Percentiles rank a stretch among this genome's conserved stretches.
Evolutionary conservation across 2,888 invertebrate genomes (phyloP).

Genomic region (Liodrosophila aerea): DNA sequence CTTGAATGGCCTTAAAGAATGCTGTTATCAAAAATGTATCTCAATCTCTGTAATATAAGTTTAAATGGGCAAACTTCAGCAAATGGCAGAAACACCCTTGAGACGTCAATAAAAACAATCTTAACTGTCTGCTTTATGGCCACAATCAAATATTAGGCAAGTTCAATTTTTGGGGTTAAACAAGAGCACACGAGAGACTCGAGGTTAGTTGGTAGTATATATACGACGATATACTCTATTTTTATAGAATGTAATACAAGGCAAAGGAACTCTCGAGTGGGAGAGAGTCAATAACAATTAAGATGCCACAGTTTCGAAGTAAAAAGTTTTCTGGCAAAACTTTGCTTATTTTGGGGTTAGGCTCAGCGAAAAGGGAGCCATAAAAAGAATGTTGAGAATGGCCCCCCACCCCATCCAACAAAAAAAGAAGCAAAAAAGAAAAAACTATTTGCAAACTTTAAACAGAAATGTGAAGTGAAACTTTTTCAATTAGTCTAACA

Average conservation of each 20-base stretch:
- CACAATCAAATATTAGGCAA: conserved; percentile 26
- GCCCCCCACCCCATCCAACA: background rate
- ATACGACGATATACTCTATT: background rate
- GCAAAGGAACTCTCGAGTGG: conserved; percentile 1
- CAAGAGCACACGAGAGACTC: background rate
- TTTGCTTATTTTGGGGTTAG: conserved; percentile 17
- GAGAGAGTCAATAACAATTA: conserved; percentile 73
- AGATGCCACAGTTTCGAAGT: conserved; percentile 28
- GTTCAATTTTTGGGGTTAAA: conserved; percentile 35
- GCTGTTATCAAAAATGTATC: background rate
- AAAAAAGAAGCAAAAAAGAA: background rate
- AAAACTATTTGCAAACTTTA: conserved; percentile 63
- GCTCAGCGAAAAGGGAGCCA: conserved; percentile 7
- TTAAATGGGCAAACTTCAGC: conserved; percentile 11
- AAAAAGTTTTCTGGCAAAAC: conserved; percentile 43
- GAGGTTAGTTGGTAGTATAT: background rate
- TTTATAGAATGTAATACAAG: background rate
- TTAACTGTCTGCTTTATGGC: conserved; percentile 16
- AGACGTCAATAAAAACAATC: conserved; percentile 22
- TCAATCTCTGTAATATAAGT: conserved; percentile 3
- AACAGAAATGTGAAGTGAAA: conserved; percentile 43
- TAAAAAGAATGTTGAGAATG: conserved; percentile 39
- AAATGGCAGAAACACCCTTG: background rate
- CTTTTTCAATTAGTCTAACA: conserved; percentile 75
- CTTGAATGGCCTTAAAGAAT: no score